phyloP scores from a whole-genome alignment of 1,140 invertebrate genomes.

The Monomorium pharaonis region DNA sequence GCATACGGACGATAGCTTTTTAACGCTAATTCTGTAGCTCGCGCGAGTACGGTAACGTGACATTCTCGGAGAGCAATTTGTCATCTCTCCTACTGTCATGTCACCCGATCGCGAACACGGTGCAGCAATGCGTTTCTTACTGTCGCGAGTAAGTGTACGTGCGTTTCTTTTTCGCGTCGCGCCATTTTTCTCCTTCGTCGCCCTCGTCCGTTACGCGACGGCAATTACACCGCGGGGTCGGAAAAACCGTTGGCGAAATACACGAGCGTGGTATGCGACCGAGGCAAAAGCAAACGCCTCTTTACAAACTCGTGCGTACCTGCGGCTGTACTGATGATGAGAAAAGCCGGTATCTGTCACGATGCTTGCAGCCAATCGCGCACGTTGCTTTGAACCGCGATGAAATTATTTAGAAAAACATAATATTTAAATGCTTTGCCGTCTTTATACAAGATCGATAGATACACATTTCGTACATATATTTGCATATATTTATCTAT shows the following conservation, averaged over 20 bases:
- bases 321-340: neutral
- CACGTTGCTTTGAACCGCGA: neutral
- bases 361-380: constrained; percentile 21
- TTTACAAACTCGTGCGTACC: constrained; percentile 10
- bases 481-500: neutral
- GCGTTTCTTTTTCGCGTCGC: constrained; percentile 23
- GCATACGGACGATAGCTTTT: neutral
- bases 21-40: neutral
- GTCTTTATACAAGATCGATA: neutral
- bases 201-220: constrained; percentile 49
- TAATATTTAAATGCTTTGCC: neutral
- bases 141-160: constrained; percentile 33
- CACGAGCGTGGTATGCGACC: constrained; percentile 72
- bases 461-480: neutral
- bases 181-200: constrained; percentile 27
- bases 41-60: neutral
- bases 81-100: constrained; percentile 53
- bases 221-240: constrained; percentile 60
- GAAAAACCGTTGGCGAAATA: constrained; percentile 75
- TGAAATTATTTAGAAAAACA: neutral
- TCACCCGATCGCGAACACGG: constrained; percentile 73
- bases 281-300: neutral
- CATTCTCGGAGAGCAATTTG: constrained; percentile 56
- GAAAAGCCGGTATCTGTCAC: constrained; percentile 24
- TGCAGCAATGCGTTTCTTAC: constrained; percentile 79